phyloP scores from a whole-genome alignment of 2,888 invertebrate genomes.

The Machimus rusticus region DNA sequence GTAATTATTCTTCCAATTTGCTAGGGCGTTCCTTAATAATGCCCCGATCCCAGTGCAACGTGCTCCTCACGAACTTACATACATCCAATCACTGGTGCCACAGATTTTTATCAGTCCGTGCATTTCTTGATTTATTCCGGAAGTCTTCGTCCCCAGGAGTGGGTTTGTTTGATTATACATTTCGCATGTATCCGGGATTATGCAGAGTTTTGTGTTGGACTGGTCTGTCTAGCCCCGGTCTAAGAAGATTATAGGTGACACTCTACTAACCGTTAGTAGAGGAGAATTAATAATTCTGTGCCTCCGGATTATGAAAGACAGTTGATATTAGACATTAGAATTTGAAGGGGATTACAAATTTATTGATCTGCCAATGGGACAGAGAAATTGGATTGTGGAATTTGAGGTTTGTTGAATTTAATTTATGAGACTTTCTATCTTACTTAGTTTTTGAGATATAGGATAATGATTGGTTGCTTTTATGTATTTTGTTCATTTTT shows the following conservation, averaged over 20 bases:
- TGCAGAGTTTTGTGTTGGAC: neutral
- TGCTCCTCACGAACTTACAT: neutral
- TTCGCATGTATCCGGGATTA: neutral
- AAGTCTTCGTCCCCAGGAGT: neutral
- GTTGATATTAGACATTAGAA: neutral
- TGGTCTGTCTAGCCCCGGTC: neutral
- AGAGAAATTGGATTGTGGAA: neutral
- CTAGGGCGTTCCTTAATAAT: neutral
- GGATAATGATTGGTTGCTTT: too few relatives aligned
- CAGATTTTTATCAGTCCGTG: neutral
- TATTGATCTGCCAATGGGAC: neutral
- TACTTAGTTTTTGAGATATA: too few relatives aligned
- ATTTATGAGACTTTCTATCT: neutral
- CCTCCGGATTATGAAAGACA: neutral
- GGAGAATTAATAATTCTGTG: neutral
- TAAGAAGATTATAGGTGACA: neutral
- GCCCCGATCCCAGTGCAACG: neutral
- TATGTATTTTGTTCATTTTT: too few relatives aligned
- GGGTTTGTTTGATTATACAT: neutral
- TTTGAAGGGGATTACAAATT: neutral
- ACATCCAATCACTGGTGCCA: neutral
- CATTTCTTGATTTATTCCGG: neutral
- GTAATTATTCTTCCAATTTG: neutral
- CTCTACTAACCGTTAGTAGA: neutral
- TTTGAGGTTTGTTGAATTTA: neutral